These are phyloP conservation scores for Oligia strigilis DNA, from an alignment of 2,888 invertebrate species.

Conservation along the genomic window DNA sequence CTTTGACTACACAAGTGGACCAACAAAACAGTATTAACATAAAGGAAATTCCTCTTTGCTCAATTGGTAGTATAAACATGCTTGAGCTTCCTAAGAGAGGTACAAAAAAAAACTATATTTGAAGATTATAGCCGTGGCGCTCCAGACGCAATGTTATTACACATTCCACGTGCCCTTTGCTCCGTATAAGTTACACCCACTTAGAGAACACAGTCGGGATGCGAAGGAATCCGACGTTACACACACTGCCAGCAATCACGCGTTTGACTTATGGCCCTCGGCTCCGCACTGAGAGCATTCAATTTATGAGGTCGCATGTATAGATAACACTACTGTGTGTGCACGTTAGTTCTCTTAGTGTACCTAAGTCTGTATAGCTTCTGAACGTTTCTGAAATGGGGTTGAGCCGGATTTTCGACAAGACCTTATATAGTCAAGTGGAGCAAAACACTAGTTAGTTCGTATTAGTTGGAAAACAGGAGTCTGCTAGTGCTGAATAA, in stretches of 20 bases:
- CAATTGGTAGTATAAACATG: constrained; percentile 42
- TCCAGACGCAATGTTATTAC: constrained; percentile 69
- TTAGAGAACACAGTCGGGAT: constrained; percentile 71
- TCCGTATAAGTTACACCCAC: constrained; percentile 68
- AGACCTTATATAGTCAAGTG: neutral
- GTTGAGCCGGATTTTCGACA: neutral
- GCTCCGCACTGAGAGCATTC: constrained; percentile 40
- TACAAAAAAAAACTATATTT: constrained; percentile 49
- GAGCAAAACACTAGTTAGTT: neutral
- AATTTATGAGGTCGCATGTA: constrained; percentile 45
- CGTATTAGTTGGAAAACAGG: neutral
- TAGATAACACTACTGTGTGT: constrained; percentile 15
- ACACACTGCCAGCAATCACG: constrained; percentile 49
- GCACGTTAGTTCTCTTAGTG: constrained; percentile 35
- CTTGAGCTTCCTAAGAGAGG: constrained; percentile 25
- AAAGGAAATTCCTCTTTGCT: constrained; percentile 38
- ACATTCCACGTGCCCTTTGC: constrained; percentile 71
- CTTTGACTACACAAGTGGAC: constrained; percentile 42
- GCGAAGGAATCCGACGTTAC: constrained; percentile 68
- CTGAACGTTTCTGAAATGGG: neutral
- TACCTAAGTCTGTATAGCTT: constrained; percentile 16
- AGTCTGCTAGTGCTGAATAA: neutral
- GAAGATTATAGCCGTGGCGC: constrained; percentile 42
- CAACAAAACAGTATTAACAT: constrained; percentile 50
- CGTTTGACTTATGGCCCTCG: constrained; percentile 43